These are phyloP conservation scores for Campoplex capitator DNA, from an alignment of 2,888 invertebrate species.

Conservation along the genomic window DNA sequence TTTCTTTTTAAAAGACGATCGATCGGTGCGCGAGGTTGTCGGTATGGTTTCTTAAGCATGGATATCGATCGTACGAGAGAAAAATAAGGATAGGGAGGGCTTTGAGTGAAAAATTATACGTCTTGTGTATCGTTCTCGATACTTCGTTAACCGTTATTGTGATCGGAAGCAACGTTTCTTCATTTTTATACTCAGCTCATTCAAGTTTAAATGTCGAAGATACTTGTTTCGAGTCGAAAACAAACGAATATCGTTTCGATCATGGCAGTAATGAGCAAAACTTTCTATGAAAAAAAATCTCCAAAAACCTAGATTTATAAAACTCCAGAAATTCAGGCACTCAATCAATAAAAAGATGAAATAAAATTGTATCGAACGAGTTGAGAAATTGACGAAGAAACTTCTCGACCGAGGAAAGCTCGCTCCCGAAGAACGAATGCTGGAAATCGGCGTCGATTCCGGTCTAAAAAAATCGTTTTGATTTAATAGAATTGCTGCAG, in stretches of 20 bases:
- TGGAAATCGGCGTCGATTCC: not conserved
- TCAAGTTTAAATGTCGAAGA: conserved; percentile 19
- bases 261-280: not conserved
- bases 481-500: not conserved
- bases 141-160: conserved; percentile 45
- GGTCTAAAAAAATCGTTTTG: not conserved
- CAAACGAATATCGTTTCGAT: not conserved
- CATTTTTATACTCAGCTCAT: conserved; percentile 5
- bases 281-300: not conserved
- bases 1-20: conserved; percentile 12
- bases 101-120: conserved; percentile 31
- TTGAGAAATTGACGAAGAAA: not conserved
- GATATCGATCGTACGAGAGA: conserved; percentile 24
- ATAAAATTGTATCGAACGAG: not conserved
- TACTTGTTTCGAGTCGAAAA: not conserved
- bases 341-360: not conserved
- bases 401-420: not conserved
- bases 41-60: not conserved
- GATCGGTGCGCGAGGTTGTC: conserved; percentile 18
- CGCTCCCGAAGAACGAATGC: too few relatives aligned
- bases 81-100: conserved; percentile 11
- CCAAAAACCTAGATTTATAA: too few relatives aligned
- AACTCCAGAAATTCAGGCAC: too few relatives aligned
- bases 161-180: conserved; percentile 1
- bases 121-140: not conserved